These are phyloP conservation scores for Adrianichthys oophorus DNA, from an alignment of 2,797 vertebrate genomes.

Conservation along the genomic window DNA sequence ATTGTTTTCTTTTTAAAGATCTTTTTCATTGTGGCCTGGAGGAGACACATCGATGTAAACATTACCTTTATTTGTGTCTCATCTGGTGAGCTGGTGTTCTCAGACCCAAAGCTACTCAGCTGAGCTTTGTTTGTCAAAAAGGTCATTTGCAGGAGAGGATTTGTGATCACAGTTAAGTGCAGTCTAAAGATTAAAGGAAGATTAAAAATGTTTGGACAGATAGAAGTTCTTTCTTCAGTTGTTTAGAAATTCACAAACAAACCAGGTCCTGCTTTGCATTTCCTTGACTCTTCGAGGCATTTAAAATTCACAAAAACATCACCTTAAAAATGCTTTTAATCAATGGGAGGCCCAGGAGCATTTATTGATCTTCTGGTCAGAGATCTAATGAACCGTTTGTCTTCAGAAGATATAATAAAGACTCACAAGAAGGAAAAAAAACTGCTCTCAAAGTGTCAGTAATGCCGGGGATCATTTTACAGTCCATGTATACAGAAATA, in stretches of 20 bases:
- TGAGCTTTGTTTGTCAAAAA: slow-evolving; percentile 40
- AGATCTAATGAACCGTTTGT: slow-evolving; percentile 28
- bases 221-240: not conserved
- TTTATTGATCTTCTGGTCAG: slow-evolving; percentile 29
- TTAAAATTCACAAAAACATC: slow-evolving; percentile 18
- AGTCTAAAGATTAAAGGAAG: slow-evolving; percentile 6
- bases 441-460: slow-evolving; percentile 20
- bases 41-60: too few relatives aligned
- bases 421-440: slow-evolving; percentile 10
- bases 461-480: slow-evolving; percentile 3
- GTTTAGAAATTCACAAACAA: not conserved
- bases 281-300: slow-evolving; percentile 11
- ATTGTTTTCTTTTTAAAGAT: not conserved
- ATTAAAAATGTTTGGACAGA: not conserved
- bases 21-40: not conserved
- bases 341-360: slow-evolving; percentile 20
- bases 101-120: slow-evolving; percentile 23
- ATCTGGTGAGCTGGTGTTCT: slow-evolving; percentile 2
- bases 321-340: slow-evolving; percentile 20
- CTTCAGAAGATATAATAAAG: slow-evolving; percentile 10
- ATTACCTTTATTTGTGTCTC: too few relatives aligned
- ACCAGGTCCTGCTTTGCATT: not conserved
- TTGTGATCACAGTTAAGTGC: slow-evolving; percentile 5
- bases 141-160: not conserved
- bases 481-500: too few relatives aligned